phyloP scores from a whole-genome alignment of 2,113 vertebrate species.

The Rhinopomastus cyanomelas region DNA sequence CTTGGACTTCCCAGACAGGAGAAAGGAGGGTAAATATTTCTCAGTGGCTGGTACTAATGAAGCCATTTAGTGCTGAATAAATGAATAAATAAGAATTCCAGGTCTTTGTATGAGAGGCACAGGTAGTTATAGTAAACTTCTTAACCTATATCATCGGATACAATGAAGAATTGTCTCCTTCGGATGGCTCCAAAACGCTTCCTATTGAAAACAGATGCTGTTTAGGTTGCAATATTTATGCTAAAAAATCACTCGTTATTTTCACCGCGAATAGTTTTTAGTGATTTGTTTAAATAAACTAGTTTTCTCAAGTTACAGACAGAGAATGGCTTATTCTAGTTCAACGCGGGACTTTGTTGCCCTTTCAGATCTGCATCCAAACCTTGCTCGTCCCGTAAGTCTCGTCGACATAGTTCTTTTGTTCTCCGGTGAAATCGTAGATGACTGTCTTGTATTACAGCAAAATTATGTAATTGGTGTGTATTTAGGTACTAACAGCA shows the following conservation, averaged over 20 bases:
- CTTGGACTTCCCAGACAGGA: not conserved
- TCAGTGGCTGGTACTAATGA: slow-evolving; percentile 21
- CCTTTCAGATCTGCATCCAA: slow-evolving; percentile 89
- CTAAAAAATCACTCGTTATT: slow-evolving; percentile 47
- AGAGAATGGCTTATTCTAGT: slow-evolving; percentile 74
- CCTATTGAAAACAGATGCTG: slow-evolving; percentile 23
- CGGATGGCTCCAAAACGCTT: not conserved
- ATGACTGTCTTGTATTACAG: slow-evolving; percentile 31
- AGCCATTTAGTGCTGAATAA: not conserved
- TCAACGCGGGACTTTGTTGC: slow-evolving; percentile 73
- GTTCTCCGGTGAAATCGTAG: slow-evolving; percentile 47
- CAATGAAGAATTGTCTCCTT: slow-evolving; percentile 9
- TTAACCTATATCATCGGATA: not conserved
- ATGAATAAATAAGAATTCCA: slow-evolving; percentile 14
- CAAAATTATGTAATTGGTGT: slow-evolving; percentile 56
- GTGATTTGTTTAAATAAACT: slow-evolving; percentile 54
- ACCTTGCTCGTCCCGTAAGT: slow-evolving; percentile 86
- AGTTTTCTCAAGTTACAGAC: slow-evolving; percentile 70
- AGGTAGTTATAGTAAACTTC: slow-evolving; percentile 1
- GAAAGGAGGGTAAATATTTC: slow-evolving; percentile 31
- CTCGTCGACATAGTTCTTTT: slow-evolving; percentile 30
- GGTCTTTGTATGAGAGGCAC: not conserved
- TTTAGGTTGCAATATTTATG: slow-evolving; percentile 18
- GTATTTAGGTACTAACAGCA: slow-evolving; percentile 41
- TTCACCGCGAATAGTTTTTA: slow-evolving; percentile 23